Conservation (phyloP, 2,797 vertebrate species). For the Oryzias dopingdopingensis region DNA sequence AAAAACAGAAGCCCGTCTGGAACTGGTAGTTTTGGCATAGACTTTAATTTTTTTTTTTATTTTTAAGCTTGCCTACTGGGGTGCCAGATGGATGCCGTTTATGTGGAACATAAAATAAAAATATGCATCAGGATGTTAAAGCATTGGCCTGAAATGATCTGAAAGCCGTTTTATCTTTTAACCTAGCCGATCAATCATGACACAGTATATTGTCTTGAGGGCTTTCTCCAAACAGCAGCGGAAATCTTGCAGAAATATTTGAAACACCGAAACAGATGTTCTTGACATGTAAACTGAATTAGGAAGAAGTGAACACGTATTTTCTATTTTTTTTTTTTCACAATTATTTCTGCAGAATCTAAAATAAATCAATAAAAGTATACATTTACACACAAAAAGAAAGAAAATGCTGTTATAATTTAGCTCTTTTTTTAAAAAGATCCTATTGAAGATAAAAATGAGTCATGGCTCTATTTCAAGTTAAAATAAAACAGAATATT, state of each 20-base stretch:
- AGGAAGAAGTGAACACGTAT: no score
- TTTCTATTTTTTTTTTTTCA: no score
- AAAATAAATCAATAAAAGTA: conserved; percentile 1
- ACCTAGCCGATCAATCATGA: conserved; percentile 17
- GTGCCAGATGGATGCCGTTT: conserved; percentile 38
- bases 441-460: conserved; percentile 3
- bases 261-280: conserved; percentile 16
- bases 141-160: conserved; percentile 17
- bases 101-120: conserved; percentile 45
- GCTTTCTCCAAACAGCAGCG: conserved; percentile 5
- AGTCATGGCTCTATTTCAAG: neutral
- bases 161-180: neutral
- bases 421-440: conserved; percentile 1
- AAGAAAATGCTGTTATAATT: neutral
- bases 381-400: neutral
- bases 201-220: conserved; percentile 1
- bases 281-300: no score
- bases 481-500: conserved; percentile 1
- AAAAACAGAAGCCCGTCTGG: conserved; percentile 49
- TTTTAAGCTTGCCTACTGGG: conserved; percentile 42
- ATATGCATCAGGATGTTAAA: conserved; percentile 25
- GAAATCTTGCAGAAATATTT: conserved; percentile 4
- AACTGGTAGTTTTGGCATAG: conserved; percentile 56
- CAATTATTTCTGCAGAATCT: neutral
- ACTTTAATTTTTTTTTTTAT: conserved; percentile 9